A percentile compares a stretch with the other conserved stretches of the same genome.
phyloP scores from a whole-genome alignment of 1,140 invertebrate genomes.

The Parasteatoda tepidariorum region DNA sequence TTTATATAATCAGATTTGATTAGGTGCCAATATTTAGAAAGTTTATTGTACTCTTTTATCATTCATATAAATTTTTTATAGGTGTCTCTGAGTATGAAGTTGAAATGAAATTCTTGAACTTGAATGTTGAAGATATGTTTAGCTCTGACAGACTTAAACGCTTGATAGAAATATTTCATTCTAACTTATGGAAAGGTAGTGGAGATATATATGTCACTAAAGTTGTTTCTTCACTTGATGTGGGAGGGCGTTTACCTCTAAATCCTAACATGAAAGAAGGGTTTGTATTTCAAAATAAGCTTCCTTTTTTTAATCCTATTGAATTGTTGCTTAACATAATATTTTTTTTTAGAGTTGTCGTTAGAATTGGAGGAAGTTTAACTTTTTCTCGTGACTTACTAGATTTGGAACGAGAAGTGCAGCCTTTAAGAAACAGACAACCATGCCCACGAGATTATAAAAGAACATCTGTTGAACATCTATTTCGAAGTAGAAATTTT shows the following conservation, averaged over 20 bases:
- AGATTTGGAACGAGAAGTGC: conserved; percentile 83
- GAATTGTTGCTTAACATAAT: not conserved
- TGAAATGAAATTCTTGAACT: conserved; percentile 87
- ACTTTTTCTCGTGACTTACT: conserved; percentile 80
- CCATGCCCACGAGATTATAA: conserved; percentile 85
- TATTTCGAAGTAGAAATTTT: conserved; percentile 82
- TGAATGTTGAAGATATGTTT: conserved; percentile 86
- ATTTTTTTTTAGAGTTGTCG: conserved; percentile 77
- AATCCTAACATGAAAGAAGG: conserved; percentile 87
- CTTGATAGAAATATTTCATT: conserved; percentile 79
- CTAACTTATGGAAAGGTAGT: conserved; percentile 72
- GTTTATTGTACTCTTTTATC: not conserved
- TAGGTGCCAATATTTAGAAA: no score
- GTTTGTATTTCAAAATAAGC: conserved; percentile 69
- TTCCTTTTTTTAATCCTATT: not conserved
- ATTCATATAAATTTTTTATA: not conserved
- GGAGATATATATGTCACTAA: conserved; percentile 83
- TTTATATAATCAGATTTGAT: no score
- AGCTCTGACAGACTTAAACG: conserved; percentile 76
- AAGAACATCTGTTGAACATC: conserved; percentile 83
- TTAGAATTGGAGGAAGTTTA: conserved; percentile 80
- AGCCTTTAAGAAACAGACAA: conserved; percentile 78
- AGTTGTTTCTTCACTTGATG: conserved; percentile 82
- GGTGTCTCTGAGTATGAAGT: conserved; percentile 77
- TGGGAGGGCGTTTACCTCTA: conserved; percentile 83